Conservation (phyloP, 1,140 invertebrate species). For the Oreohelix idahoensis region DNA sequence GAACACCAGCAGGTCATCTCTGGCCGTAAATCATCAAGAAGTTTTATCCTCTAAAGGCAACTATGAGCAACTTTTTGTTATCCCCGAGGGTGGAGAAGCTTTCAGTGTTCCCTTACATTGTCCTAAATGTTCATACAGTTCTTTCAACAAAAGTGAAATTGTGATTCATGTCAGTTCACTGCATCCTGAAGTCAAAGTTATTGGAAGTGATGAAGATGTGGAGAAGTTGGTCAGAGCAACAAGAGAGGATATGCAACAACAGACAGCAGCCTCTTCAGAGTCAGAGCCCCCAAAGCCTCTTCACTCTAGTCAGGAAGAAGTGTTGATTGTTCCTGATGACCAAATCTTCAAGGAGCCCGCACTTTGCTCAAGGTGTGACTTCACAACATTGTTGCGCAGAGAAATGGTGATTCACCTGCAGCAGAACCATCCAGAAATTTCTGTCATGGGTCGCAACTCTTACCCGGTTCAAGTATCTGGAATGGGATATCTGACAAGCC, state of each 20-base stretch:
- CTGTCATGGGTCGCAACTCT: constrained; percentile 49
- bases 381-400: constrained; percentile 40
- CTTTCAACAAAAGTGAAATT: constrained; percentile 40
- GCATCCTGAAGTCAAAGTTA: constrained; percentile 45
- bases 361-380: constrained; percentile 47
- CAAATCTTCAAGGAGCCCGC: constrained; percentile 45
- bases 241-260: constrained; percentile 9
- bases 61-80: constrained; percentile 40
- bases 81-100: constrained; percentile 41
- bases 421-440: constrained; percentile 46
- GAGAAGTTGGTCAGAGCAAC: constrained; percentile 24
- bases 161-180: constrained; percentile 41
- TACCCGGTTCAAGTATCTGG: constrained; percentile 39
- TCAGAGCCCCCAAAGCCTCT: neutral
- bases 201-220: constrained; percentile 41
- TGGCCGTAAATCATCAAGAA: neutral
- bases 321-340: constrained; percentile 48
- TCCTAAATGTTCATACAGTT: constrained; percentile 43
- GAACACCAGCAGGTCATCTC: neutral
- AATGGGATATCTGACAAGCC: constrained; percentile 1
- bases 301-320: constrained; percentile 32
- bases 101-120: constrained; percentile 45
- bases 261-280: neutral
- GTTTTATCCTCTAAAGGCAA: neutral
- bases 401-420: constrained; percentile 49